These are phyloP conservation scores for Phyllostomus hastatus DNA, from an alignment of 2,113 vertebrate genomes.

Conservation along the genomic window DNA sequence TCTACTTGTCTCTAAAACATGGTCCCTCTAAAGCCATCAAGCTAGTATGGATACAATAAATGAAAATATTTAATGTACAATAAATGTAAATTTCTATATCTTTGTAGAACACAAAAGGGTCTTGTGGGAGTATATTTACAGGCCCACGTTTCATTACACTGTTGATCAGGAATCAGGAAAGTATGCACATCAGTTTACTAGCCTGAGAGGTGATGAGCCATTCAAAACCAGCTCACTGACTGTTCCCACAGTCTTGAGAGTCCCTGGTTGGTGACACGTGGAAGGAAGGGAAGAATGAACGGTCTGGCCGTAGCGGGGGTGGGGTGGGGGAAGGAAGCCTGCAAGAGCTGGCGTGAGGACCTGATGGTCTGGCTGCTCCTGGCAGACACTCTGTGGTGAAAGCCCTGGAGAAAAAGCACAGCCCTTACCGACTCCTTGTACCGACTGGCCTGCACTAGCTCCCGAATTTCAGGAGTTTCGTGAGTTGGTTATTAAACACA, in stretches of 20 bases:
- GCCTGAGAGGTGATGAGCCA: background rate
- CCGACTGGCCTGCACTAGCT: background rate
- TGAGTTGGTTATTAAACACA: background rate
- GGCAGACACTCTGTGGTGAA: background rate
- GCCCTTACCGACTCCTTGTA: background rate
- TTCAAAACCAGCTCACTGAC: background rate
- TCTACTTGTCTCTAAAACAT: background rate
- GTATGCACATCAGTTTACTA: background rate
- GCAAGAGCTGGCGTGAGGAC: background rate
- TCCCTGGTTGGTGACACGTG: no score
- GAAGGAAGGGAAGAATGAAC: background rate
- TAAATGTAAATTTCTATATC: background rate
- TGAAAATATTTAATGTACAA: background rate
- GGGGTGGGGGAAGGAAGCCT: accelerated
- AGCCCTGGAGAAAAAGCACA: background rate
- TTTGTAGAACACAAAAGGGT: background rate
- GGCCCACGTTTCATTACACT: background rate
- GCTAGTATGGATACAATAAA: background rate
- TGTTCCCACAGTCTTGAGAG: background rate
- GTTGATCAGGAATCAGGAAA: background rate
- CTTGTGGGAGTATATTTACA: background rate
- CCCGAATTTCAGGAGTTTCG: background rate
- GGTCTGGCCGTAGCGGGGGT: accelerated
- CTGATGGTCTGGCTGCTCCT: no score
- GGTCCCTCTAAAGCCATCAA: background rate